A percentile compares a stretch with the other conserved stretches of the same genome.
Conservation (phyloP, 1,140 invertebrate species). For the Eueides isabella region DNA sequence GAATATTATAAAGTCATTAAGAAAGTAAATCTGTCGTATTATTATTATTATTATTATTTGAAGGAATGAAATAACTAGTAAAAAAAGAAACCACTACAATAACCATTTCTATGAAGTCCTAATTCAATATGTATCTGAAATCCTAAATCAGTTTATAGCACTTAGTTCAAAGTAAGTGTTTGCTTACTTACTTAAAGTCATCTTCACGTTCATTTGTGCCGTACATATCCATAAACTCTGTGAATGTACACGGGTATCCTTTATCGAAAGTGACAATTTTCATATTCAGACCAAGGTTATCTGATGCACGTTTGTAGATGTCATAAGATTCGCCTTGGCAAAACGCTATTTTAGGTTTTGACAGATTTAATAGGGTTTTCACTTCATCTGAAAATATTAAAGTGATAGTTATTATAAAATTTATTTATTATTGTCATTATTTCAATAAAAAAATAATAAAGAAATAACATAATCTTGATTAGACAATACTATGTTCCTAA, state of each 20-base stretch:
- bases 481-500: too few species aligned
- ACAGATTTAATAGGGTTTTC: conserved; percentile 48
- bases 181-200: conserved; percentile 47
- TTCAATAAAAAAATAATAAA: not conserved
- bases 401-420: not conserved
- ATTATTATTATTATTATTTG: too few species aligned
- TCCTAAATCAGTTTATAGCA: not conserved
- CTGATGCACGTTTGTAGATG: conserved; percentile 37
- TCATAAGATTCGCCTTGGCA: conserved; percentile 46
- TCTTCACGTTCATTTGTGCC: conserved; percentile 40
- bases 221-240: conserved; percentile 45
- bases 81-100: too few species aligned
- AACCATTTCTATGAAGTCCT: not conserved
- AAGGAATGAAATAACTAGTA: too few species aligned
- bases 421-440: not conserved
- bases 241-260: conserved; percentile 40
- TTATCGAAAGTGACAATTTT: conserved; percentile 52
- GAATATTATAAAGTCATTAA: too few species aligned
- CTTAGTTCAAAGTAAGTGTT: not conserved
- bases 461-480: not conserved
- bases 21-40: too few species aligned
- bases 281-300: conserved; percentile 42
- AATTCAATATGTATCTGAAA: not conserved
- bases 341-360: conserved; percentile 53
- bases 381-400: conserved; percentile 53